These are phyloP conservation scores for Epinephelus fuscoguttatus DNA, from an alignment of 2,113 vertebrate genomes.

Conservation along the genomic window DNA sequence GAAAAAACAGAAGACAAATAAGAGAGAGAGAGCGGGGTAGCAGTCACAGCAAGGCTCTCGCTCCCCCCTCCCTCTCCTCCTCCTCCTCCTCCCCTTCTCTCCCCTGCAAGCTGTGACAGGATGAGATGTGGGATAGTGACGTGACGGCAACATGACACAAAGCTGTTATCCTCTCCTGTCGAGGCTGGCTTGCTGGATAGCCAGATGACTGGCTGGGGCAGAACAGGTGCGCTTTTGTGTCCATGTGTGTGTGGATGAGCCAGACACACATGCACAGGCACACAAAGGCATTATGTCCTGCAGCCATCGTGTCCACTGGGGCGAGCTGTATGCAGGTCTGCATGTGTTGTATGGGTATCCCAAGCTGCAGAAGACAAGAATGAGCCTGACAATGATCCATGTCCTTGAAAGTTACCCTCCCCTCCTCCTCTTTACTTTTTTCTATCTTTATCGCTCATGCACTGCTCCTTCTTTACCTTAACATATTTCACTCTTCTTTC, in stretches of 20 bases:
- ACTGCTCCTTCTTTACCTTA: constrained; percentile 3
- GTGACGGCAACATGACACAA: constrained; percentile 60
- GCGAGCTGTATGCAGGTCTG: constrained; percentile 32
- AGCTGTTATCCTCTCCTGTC: constrained; percentile 61
- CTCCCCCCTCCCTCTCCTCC: neutral
- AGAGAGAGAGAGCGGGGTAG: neutral
- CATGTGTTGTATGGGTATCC: constrained; percentile 19
- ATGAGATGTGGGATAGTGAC: constrained; percentile 58
- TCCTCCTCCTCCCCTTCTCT: neutral
- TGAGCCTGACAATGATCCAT: constrained; percentile 13
- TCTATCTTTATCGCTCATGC: neutral
- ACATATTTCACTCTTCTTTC: constrained; percentile 1
- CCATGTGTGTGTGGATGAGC: neutral
- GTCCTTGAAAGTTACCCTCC: constrained; percentile 56
- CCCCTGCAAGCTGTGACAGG: constrained; percentile 42
- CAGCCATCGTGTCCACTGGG: constrained; percentile 17
- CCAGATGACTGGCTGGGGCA: constrained; percentile 39
- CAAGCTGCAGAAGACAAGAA: constrained; percentile 29
- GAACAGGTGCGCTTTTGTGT: constrained; percentile 53
- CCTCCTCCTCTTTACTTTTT: neutral
- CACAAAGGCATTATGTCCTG: constrained; percentile 23
- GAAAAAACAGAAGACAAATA: neutral
- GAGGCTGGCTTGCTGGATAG: constrained; percentile 38
- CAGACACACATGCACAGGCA: neutral
- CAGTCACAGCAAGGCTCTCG: neutral